Base-by-base conservation (phyloP, 2,888 invertebrate species). In the Labia minor region DNA sequence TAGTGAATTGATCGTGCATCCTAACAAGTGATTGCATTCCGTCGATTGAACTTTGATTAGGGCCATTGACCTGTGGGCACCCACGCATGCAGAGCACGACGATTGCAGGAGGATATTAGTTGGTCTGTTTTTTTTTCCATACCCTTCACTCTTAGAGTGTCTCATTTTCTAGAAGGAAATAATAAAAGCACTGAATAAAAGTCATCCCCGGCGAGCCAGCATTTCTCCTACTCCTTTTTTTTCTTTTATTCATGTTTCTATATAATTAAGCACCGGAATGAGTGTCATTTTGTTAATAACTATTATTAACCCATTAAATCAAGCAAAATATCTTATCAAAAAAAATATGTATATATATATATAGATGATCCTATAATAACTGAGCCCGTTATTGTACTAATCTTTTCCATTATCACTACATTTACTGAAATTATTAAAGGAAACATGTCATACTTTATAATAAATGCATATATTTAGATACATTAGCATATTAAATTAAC, bases 31-130 rank as follows among this genome's bases (percentile, higher is more conserved):
- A 49, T 49, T 16, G 49, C 49, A 49, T 49, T 49, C 49, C 16
- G 49, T n/a, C 49, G 49, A 49, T 49, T 49, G 49, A 49, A 49
- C 49, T 49, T 49, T 49, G 49, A 49, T 49, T 49, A 49, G 49
- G 16, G 49, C 16, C 49, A 16, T n/a, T 49, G 49, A 49, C 49
- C 49, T 16, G 16, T n/a, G 49, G 16, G 16, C 49, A 49, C 49
- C 49, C 49, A 49, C 49, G 49, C 49, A 49, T 49, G 49, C 16
- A 49, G 49, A 49, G 26, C 26, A 26, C 26, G 26, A 26, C 26
- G 26, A 26, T 26, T 26, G 26, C 26, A 26, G 4, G 26, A 26
- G 26, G 26, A 26, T 26, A 26, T 26, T 26, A 26, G 26, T 26
- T 26, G 8, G 4, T n/a, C n/a, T n/a, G n/a, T n/a, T n/a, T n/a